A percentile compares a stretch with the other conserved stretches of the same genome.
These are phyloP conservation scores for Lophius americanus DNA, from an alignment of 2,797 vertebrate genomes.

Conservation along the genomic window DNA sequence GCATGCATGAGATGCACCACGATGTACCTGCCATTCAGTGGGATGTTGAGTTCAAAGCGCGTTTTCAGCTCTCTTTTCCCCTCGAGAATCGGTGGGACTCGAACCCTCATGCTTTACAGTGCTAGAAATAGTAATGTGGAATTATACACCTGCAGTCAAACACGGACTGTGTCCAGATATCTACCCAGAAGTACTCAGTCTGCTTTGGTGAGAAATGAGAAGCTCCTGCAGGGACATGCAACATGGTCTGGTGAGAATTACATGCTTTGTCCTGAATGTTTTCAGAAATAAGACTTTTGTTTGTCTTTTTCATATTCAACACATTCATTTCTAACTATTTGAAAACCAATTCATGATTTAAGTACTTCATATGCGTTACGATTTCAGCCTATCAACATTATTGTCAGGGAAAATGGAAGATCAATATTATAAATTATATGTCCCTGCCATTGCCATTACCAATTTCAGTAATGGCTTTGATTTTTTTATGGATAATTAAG, in stretches of 20 bases:
- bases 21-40: conserved; percentile 11
- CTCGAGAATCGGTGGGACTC: conserved; percentile 2
- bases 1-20: conserved; percentile 39
- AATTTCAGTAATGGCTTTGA: no score
- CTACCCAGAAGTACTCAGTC: conserved; percentile 14
- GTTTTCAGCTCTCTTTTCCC: conserved; percentile 31
- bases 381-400: no score
- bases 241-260: conserved; percentile 54
- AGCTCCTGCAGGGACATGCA: conserved; percentile 41
- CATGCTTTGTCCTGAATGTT: no score
- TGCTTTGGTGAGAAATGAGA: conserved; percentile 11
- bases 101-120: background rate
- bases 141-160: conserved; percentile 18
- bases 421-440: no score
- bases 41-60: conserved; percentile 23
- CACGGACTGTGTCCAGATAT: conserved; percentile 1
- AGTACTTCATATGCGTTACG: no score
- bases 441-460: no score
- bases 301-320: no score
- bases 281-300: no score
- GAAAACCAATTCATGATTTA: no score
- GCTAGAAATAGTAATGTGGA: conserved; percentile 9
- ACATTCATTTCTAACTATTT: no score
- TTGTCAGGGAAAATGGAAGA: no score
- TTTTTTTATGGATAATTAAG: no score